Percentiles rank a stretch among this genome's conserved stretches.
phyloP scores from a whole-genome alignment of 2,888 invertebrate genomes.

The Callyntrura sp. region DNA sequence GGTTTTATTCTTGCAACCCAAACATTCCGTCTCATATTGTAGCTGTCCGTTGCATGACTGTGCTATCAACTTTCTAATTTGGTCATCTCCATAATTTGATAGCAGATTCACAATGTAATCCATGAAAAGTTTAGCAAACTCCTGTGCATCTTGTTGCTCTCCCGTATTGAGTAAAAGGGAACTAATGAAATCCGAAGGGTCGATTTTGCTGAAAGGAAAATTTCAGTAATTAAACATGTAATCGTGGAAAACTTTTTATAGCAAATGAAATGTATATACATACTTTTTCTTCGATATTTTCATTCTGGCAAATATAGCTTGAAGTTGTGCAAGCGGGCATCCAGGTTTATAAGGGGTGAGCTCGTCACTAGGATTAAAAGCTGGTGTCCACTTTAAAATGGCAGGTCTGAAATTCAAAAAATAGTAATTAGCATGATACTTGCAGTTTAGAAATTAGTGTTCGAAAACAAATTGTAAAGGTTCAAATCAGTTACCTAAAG shows the following conservation, averaged over 20 bases:
- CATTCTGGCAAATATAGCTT: conserved; percentile 88
- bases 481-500: conserved; percentile 89
- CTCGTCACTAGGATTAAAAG: conserved; percentile 76
- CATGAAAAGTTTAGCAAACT: conserved; percentile 88
- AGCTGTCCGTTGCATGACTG: conserved; percentile 80
- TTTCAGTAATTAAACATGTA: conserved; percentile 42
- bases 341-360: conserved; percentile 85
- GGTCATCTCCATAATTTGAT: conserved; percentile 72
- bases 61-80: conserved; percentile 66
- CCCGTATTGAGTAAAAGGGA: conserved; percentile 87
- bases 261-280: too few relatives aligned
- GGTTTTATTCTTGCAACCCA: conserved; percentile 76
- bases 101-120: conserved; percentile 74
- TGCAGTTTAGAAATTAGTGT: conserved; percentile 87
- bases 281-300: conserved; percentile 87
- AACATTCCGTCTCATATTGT: conserved; percentile 80
- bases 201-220: conserved; percentile 86
- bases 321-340: conserved; percentile 87
- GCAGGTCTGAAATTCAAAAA: conserved; percentile 86
- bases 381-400: conserved; percentile 87
- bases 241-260: too few relatives aligned
- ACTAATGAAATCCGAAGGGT: conserved; percentile 88
- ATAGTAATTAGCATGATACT: conserved; percentile 84
- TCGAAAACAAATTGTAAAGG: conserved; percentile 89
- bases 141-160: conserved; percentile 89